A percentile compares a stretch with the other conserved stretches of the same genome.
These are phyloP conservation scores for Ochropleura leucogaster DNA, from an alignment of 2,888 invertebrate species.

Conservation along the genomic window DNA sequence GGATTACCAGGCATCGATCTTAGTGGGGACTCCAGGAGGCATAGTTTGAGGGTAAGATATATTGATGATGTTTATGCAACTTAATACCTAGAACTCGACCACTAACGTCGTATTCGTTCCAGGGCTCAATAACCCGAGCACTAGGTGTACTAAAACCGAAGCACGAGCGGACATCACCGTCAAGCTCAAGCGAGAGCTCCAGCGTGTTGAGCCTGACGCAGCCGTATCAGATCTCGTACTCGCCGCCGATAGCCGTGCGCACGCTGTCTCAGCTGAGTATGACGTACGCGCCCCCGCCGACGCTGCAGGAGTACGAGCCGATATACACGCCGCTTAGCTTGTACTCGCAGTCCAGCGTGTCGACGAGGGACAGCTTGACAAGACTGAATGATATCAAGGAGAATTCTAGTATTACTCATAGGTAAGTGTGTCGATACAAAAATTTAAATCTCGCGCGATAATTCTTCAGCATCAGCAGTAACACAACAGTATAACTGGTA, in stretches of 20 bases:
- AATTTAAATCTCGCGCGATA: too few relatives aligned
- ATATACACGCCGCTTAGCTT: slow-evolving; percentile 87
- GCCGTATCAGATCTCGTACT: slow-evolving; percentile 87
- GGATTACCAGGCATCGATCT: slow-evolving; percentile 89
- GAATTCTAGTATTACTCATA: slow-evolving; percentile 82
- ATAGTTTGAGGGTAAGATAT: slow-evolving; percentile 90
- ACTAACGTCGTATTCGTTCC: slow-evolving; percentile 63
- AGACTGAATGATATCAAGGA: slow-evolving; percentile 87
- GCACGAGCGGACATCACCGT: slow-evolving; percentile 92
- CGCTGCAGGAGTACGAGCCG: slow-evolving; percentile 89
- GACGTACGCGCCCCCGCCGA: slow-evolving; percentile 91
- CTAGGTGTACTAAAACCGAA: slow-evolving; percentile 92
- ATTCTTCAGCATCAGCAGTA: neutral
- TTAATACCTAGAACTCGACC: neutral
- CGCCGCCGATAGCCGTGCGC: slow-evolving; percentile 89
- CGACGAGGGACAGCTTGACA: slow-evolving; percentile 86
- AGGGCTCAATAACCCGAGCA: slow-evolving; percentile 94
- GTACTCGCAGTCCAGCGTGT: slow-evolving; percentile 87
- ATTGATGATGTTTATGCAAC: neutral
- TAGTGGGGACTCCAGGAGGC: slow-evolving; percentile 89
- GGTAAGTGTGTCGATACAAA: slow-evolving; percentile 68
- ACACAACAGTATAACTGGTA: neutral
- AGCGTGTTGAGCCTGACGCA: slow-evolving; percentile 90
- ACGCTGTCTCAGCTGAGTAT: slow-evolving; percentile 91
- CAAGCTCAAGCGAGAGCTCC: slow-evolving; percentile 92